Evolutionary conservation across 2,113 vertebrate genomes (phyloP), one percentile per base, ranked within the genome.

Genomic region (Ariopsis seemanni): DNA sequence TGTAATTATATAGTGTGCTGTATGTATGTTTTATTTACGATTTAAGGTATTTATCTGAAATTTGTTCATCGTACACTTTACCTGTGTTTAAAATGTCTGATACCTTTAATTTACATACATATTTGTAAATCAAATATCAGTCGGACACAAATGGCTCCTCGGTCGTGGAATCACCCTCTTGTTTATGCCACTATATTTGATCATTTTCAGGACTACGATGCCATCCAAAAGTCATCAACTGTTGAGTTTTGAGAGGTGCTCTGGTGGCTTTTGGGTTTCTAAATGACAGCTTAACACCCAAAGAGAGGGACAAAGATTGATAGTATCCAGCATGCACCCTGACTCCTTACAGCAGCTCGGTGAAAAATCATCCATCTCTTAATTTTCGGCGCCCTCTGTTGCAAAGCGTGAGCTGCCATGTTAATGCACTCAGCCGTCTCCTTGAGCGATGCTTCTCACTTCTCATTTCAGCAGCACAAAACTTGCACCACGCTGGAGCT

Each of bases 321-420:
- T 88, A 78, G 74, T 34, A 67, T 84, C 67, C 34, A 52, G 58
- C 48, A 15, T 57, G 67, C 62, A 10, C 25, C 53, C 79, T 86
- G 81, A 84, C 88, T 72, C 11, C 63, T 72, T 79, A 52, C 30
- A 87, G 65, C 65, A 42, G 65, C 62, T 48, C 10, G 20, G n/a
- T 79, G 30, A 84, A 67, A 87, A 83, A 77, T 71, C 50, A 48
- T 82, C 67, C 86, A 69, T 74, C 25, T 78, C 79, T 75, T 72
- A 53, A 75, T 88, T 86, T 72, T 79, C 42, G 17, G 15, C 57
- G 74, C 79, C 62, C 78, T 88, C 65, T n/a, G 63, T 60, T 88
- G 74, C 55, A 48, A 85, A 87, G 84, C 60, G 67, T 30, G 60
- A 83, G 65, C 71, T 88, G 85, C 50, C 84, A 84, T 74, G 81